phyloP scores from a whole-genome alignment of 2,113 vertebrate species.

The Gorilla gorilla region DNA sequence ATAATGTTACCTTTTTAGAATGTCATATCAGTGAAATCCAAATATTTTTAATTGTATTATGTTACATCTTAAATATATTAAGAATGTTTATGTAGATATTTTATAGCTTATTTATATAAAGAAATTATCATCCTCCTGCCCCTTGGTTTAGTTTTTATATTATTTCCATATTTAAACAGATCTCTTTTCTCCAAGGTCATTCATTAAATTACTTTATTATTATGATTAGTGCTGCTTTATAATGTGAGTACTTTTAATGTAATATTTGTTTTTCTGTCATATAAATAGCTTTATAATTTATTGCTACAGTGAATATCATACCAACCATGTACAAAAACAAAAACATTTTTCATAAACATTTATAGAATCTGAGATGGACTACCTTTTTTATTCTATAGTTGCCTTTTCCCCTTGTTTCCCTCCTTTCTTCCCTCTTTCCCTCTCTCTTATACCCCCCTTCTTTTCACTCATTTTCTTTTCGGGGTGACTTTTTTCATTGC shows the following conservation, averaged over 20 bases:
- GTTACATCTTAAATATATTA: neutral
- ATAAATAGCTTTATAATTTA: neutral
- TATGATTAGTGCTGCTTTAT: neutral
- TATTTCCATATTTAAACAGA: constrained; percentile 27
- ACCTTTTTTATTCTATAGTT: neutral
- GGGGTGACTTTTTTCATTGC: neutral
- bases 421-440: neutral
- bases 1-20: neutral
- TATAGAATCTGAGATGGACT: neutral
- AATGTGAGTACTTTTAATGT: neutral
- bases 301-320: neutral
- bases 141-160: neutral
- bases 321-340: neutral
- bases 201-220: neutral
- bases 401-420: neutral
- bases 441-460: neutral
- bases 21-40: neutral
- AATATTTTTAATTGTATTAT: neutral
- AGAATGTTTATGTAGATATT: neutral
- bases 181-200: neutral
- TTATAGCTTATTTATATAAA: neutral
- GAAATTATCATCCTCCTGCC: neutral
- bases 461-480: neutral
- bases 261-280: neutral
- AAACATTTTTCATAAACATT: neutral